Evolutionary conservation across 2,797 vertebrate genomes (phyloP), one percentile per base, ranked within the genome.

Genomic region (Molossus alvarezi): DNA sequence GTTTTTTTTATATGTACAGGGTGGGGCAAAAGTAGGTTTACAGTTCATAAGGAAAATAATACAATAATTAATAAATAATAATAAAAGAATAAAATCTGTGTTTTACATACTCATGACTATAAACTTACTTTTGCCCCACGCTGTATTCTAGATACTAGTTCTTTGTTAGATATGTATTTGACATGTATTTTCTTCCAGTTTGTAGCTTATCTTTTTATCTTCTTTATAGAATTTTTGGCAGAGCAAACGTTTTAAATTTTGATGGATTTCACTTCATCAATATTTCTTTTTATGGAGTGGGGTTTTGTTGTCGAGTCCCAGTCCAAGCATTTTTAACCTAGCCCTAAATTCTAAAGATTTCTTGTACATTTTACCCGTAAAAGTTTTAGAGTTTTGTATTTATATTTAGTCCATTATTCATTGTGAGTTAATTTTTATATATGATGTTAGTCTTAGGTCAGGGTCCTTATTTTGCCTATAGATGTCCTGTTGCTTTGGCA

Each of bases 381-480:
- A 72, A 83, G 55, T 53, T 87, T 82, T 67, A 13, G 67, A 81
- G 15, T 89, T 82, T 95, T 67, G 25, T 71, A 10, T 75, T 90
- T 69, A 80, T 12, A 25, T 84, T 69, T 48, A 80, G n/a, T 53
- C n/a, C 5, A 12, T 80, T 21, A 62, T 79, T 64, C 11, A 23
- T n/a, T 93, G 71, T 76, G 60, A 76, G 51, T 90, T 90, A 72
- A 60, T 86, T 87, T 95, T 88, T 88, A 6, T 85, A 48, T 65
- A 17, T 33, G 13, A 29, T 85, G 25, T 67, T 6, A 76, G 6
- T 80, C 41, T 60, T 62, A 27, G 29, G 23, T 73, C 18, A 45
- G 25, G 51, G 6, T 89, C 33, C 10, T 88, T 85, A 58, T 69
- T 87, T 92, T 80, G 75, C 62, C 29, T 48, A 0, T 94, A 33